Base-by-base conservation (phyloP, 2,797 vertebrate species). In the Rhabdomys pumilio region DNA sequence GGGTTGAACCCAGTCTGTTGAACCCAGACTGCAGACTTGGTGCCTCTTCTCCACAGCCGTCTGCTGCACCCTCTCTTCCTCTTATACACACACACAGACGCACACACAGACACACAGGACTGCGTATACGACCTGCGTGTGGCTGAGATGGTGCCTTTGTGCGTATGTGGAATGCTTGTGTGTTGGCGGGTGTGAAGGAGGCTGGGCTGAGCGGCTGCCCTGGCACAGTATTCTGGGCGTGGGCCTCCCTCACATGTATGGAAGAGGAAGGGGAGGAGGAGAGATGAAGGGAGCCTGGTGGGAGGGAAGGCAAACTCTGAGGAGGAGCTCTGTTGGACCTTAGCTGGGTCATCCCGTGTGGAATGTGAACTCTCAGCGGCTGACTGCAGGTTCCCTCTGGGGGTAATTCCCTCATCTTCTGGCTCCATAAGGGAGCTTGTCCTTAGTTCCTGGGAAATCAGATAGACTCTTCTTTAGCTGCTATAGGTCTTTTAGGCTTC, bases 161-260 rank as follows among this genome's bases (percentile, higher is more conserved):
- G 93, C 93, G 89, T 96, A 91, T 96, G 96, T 91, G 93, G 95
- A 88, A 95, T 73, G 94, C 89, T 38, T 24, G 65, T 65, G 81
- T 93, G 97, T 97, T 97, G 97, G 97, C 96, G 96, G 97, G 97
- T 97, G 97, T 97, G 97, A 97, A 97, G 97, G 96, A 97, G 97
- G 96, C 97, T 94, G 97, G 96, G 95, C 89, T 67, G 86, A 85
- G 83, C 59, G 77, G 81, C 95, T 90, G 97, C 96, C 91, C 94
- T 92, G 95, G 97, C 93, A 87, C 76, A 1, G 63, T 0, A n/a
- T 15, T 3, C 96, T 38, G 93, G 97, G 97, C 95, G 95, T 96
- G 96, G 96, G 97, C 93, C 90, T 95, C 93, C 81, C 90, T 89
- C 94, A 95, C 97, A 57, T 22, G 76, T n/a, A 89, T 65, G 93